Evolutionary conservation across 2,113 vertebrate species (phyloP).

Genomic region (Panthera tigris): DNA sequence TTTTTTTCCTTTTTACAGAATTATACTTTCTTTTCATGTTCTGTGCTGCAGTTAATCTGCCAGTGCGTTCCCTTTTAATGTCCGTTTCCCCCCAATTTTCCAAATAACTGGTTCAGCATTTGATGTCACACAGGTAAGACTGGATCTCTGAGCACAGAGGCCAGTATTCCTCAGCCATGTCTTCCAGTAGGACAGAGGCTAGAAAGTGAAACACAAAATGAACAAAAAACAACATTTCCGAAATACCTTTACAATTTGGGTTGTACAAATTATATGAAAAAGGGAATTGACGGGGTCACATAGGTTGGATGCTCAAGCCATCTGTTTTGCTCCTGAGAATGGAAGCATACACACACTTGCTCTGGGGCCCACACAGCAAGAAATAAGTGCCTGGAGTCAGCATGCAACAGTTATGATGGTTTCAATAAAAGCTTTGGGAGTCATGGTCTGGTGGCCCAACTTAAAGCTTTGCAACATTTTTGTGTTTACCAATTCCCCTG

Average conservation of each 20-base stretch:
- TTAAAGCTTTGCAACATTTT: not conserved
- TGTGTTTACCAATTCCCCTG: not conserved
- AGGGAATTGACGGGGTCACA: accelerated
- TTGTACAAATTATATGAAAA: not conserved
- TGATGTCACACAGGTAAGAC: not conserved
- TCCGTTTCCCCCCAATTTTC: not conserved
- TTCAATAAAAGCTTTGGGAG: not conserved
- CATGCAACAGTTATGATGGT: no score
- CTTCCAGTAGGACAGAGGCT: not conserved
- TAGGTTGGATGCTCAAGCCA: not conserved
- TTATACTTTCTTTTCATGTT: not conserved
- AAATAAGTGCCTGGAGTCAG: accelerated
- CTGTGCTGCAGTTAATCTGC: not conserved
- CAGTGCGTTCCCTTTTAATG: not conserved
- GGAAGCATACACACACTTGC: not conserved
- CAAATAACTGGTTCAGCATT: not conserved
- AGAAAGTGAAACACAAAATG: not conserved
- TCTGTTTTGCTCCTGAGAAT: not conserved
- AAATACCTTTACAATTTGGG: not conserved
- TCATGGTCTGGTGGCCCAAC: not conserved
- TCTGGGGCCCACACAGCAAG: accelerated
- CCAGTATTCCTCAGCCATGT: not conserved
- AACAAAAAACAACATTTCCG: not conserved
- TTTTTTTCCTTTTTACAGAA: not conserved
- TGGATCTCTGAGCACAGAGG: not conserved